These are phyloP conservation scores for Myiagra hebetior DNA, from an alignment of 2,113 vertebrate species.

Conservation along the genomic window DNA sequence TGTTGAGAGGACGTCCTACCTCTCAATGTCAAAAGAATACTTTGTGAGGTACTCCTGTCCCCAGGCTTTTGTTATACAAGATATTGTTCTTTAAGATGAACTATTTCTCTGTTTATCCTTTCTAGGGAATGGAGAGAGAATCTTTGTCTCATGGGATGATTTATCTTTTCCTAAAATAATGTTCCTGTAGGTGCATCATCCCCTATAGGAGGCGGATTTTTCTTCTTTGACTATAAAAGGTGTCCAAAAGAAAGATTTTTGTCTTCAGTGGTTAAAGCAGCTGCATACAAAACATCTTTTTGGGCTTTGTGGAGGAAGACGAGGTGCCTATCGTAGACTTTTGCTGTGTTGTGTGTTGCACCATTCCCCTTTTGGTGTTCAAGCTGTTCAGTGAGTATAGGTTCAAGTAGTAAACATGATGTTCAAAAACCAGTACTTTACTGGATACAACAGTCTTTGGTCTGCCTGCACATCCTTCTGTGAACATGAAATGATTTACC, in stretches of 20 bases:
- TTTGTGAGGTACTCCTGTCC: not conserved
- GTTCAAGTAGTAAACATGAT: not conserved
- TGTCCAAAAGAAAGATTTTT: not conserved
- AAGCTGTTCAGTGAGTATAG: not conserved
- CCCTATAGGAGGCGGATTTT: not conserved
- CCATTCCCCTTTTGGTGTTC: not conserved
- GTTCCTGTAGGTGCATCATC: not conserved
- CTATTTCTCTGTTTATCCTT: not conserved
- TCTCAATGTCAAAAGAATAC: not conserved
- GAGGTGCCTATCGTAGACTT: not conserved
- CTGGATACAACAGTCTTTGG: not conserved
- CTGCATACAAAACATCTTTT: not conserved
- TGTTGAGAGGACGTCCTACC: not conserved
- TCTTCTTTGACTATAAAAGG: not conserved
- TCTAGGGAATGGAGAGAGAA: not conserved
- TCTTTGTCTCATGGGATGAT: accelerated
- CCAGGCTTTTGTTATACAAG: not conserved
- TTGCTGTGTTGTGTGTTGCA: not conserved
- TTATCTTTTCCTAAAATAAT: not conserved
- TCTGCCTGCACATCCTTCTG: not conserved
- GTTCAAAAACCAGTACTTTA: not conserved
- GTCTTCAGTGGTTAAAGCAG: not conserved
- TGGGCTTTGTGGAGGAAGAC: not conserved
- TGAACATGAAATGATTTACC: not conserved
- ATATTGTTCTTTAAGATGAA: not conserved